Percentiles rank a stretch among this genome's conserved stretches.
Conservation (phyloP, 2,797 vertebrate species). For the Limosa lapponica region DNA sequence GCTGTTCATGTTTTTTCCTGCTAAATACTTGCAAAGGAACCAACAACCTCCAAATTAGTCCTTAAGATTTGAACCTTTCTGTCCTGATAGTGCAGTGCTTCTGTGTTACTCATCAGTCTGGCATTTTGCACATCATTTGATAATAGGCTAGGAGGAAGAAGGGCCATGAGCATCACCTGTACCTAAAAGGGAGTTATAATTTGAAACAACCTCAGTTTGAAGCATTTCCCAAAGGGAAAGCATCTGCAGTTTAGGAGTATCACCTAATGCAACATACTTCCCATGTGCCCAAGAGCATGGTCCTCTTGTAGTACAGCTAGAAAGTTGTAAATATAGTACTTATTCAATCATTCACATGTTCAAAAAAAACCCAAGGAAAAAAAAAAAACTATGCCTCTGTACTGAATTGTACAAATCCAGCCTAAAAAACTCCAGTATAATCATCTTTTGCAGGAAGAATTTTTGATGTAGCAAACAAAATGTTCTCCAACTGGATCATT, state of each 20-base stretch:
- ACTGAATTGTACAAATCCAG: not conserved
- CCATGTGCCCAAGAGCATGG: not conserved
- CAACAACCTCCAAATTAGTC: not conserved
- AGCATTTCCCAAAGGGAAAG: not conserved
- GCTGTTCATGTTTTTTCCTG: not conserved
- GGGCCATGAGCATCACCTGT: not conserved
- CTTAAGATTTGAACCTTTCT: not conserved
- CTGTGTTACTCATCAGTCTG: not conserved
- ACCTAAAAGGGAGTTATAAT: not conserved
- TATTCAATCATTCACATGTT: not conserved
- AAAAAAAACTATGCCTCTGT: not conserved
- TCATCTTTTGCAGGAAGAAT: not conserved
- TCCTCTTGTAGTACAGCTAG: not conserved
- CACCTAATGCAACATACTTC: not conserved
- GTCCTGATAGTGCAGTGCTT: not conserved
- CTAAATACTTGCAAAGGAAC: slow-evolving; percentile 13
- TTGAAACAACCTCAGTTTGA: not conserved
- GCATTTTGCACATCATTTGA: not conserved
- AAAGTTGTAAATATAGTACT: not conserved
- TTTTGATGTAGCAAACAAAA: not conserved
- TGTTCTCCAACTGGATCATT: not conserved
- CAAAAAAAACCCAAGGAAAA: not conserved
- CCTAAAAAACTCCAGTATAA: not conserved
- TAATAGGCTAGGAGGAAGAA: not conserved
- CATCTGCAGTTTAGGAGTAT: not conserved